Evolutionary conservation across 2,888 invertebrate genomes (phyloP), one percentile per base, ranked within the genome.

Genomic region (Apamea crenata): DNA sequence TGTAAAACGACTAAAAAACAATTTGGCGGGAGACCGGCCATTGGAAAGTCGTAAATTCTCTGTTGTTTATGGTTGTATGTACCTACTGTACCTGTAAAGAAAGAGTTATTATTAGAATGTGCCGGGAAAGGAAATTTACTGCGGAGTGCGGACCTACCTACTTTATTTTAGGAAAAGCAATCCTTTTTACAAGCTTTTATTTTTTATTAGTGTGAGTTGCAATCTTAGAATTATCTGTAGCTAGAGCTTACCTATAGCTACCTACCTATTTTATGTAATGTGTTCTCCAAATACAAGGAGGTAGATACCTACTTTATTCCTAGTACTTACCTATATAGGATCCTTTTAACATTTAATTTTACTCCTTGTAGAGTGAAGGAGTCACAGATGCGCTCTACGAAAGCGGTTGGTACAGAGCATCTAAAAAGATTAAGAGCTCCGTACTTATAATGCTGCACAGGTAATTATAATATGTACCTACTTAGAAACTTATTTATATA

Each of bases 381-480:
- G 90, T 96, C 0, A 91, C 94, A 0, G 91, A 93, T 4, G 94
- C 96, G 0, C 86, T 96, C 0, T 96, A 96, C 86, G 92, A 91
- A 80, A 92, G 95, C 66, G 96, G 95, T 2, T 96, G 96, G 96
- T 96, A 96, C 80, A 91, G 80, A 65, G 90, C 93, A 0, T 90
- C 94, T 0, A 89, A 91, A 59, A 93, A 89, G 78, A 91, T 95
- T n/a, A 94, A 90, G 76, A 95, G 90, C 76, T 91, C 92, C 5
- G 85, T 96, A n/a, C 86, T 95, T 0, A 93, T 96, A 36, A 95
- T 96, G 93, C 88, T 95, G 10, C 93, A 94, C 78, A 94, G 96
- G 96, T 96, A 59, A 40, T 65, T 65, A 65, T 25, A 1, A 63
- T 18, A 32, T 32, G 16, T 16, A 16, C 16, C 21, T 56, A 56